Evolutionary conservation across 37 sponge, comb jelly and placozoan species (phyloP).

Genomic region (Oscarella lobularis): DNA sequence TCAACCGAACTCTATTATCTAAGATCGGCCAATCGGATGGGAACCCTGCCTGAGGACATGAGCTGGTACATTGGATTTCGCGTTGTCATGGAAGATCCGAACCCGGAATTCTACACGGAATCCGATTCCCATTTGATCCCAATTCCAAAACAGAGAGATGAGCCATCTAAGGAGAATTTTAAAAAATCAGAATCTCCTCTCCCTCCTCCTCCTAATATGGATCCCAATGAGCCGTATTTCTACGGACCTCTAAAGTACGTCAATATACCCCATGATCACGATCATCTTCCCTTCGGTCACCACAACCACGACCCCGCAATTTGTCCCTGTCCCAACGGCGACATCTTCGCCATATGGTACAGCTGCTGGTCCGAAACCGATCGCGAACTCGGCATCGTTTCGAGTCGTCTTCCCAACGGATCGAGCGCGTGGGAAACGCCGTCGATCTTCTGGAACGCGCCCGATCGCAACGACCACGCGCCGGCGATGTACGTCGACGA

Average conservation of each 20-base stretch:
- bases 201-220: no score
- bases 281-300: slow-evolving; percentile 1
- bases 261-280: background rate
- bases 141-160: background rate
- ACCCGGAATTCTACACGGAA: background rate
- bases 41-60: slow-evolving; percentile 6
- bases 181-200: no score
- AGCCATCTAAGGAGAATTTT: background rate
- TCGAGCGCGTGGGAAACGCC: background rate
- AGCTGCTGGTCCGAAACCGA: background rate
- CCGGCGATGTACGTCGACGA: background rate
- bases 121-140: background rate
- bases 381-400: slow-evolving; percentile 6
- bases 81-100: slow-evolving; percentile 7
- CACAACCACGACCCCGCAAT: slow-evolving; percentile 6
- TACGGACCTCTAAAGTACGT: background rate
- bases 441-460: slow-evolving; percentile 5
- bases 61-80: slow-evolving; percentile 3
- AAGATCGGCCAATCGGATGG: slow-evolving; percentile 4
- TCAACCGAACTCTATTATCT: background rate
- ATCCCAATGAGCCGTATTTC: background rate
- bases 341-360: slow-evolving; percentile 4
- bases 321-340: slow-evolving; percentile 8
- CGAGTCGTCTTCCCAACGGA: background rate
- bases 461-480: slow-evolving; percentile 5